These are phyloP conservation scores for Coendou prehensilis DNA, from an alignment of 2,797 vertebrate genomes.

Conservation along the genomic window DNA sequence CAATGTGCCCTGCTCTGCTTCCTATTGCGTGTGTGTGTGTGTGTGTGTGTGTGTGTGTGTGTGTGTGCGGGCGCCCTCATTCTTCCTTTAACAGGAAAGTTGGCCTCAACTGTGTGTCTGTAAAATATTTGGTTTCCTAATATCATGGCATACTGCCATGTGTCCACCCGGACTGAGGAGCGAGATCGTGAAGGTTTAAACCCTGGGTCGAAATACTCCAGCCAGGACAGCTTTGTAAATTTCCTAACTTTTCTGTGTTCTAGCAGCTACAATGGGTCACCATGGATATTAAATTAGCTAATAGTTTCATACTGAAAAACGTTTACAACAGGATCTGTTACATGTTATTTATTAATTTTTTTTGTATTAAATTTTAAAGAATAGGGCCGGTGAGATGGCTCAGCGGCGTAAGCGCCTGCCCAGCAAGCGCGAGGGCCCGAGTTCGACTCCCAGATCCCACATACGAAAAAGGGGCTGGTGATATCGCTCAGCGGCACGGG, in stretches of 20 bases:
- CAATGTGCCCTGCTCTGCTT: too few relatives aligned
- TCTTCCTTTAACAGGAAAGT: not conserved
- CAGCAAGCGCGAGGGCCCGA: too few relatives aligned
- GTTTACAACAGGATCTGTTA: not conserved
- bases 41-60: not conserved
- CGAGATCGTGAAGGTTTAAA: not conserved
- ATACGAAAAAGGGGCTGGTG: too few relatives aligned
- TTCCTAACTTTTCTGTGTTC: not conserved
- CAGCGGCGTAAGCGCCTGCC: too few relatives aligned
- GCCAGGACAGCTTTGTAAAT: not conserved
- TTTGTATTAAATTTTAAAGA: too few relatives aligned
- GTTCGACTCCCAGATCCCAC: too few relatives aligned
- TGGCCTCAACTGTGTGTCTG: too few relatives aligned
- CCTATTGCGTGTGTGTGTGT: not conserved
- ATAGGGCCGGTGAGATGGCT: too few relatives aligned
- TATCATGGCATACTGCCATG: rapidly evolving
- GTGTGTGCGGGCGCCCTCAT: not conserved
- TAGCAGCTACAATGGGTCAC: not conserved
- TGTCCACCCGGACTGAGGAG: too few relatives aligned
- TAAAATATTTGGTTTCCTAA: not conserved
- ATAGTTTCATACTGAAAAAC: not conserved
- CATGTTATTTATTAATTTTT: not conserved
- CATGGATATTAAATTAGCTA: not conserved
- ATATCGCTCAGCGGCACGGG: too few relatives aligned
- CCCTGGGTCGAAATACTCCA: not conserved